Percentiles rank a stretch among this genome's conserved stretches.
Conservation (phyloP, 1,140 invertebrate genomes). For the Medauroidea extradentata region DNA sequence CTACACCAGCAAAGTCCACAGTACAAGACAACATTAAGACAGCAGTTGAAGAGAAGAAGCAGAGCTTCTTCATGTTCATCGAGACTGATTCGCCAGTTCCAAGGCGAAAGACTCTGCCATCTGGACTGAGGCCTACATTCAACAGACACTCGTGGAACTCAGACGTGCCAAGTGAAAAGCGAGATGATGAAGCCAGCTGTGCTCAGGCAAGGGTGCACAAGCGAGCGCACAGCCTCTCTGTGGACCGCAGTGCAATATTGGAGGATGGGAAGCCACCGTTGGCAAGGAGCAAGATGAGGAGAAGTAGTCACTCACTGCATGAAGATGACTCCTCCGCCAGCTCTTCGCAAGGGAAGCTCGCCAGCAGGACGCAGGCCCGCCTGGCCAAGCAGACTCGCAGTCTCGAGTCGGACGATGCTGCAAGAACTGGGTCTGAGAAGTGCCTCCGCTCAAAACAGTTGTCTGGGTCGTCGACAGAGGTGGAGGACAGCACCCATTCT, state of each 20-base stretch:
- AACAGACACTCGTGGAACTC: constrained; percentile 58
- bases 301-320: constrained; percentile 11
- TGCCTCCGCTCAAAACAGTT: too few species aligned
- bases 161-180: constrained; percentile 12
- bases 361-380: too few species aligned
- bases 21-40: background rate
- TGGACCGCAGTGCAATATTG: background rate
- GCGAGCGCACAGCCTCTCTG: constrained; percentile 50
- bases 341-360: too few species aligned
- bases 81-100: constrained; percentile 54
- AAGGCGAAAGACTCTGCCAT: constrained; percentile 48
- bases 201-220: constrained; percentile 46
- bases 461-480: too few species aligned
- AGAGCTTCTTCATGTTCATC: constrained; percentile 53
- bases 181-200: background rate
- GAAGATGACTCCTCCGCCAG: background rate
- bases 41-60: constrained; percentile 32
- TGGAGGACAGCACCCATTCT: too few species aligned
- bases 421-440: too few species aligned
- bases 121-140: constrained; percentile 44
- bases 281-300: background rate
- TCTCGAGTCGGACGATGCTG: too few species aligned
- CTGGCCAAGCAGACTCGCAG: too few species aligned
- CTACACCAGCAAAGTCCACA: background rate
- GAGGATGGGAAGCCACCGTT: constrained; percentile 3